phyloP scores from a whole-genome alignment of 2,113 vertebrate genomes.

The Cichladusa arquata region DNA sequence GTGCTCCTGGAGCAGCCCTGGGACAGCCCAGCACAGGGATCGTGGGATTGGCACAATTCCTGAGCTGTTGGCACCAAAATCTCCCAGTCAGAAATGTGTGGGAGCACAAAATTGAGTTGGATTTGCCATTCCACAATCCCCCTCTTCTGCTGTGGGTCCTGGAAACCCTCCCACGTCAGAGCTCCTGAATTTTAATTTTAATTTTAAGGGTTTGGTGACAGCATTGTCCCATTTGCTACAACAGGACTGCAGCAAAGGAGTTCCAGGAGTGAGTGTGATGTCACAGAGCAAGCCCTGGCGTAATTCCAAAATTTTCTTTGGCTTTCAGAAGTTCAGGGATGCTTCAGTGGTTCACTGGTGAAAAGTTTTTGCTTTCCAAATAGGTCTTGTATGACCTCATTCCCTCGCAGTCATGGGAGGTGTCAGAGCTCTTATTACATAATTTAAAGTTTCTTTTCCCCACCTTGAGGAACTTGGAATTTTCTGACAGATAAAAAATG shows the following conservation, averaged over 20 bases:
- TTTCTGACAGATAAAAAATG: slow-evolving; percentile 11
- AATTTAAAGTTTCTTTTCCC: neutral
- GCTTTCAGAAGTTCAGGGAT: neutral
- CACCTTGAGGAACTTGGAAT: slow-evolving; percentile 38
- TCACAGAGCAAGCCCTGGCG: neutral
- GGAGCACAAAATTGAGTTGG: accelerated
- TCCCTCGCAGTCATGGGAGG: neutral
- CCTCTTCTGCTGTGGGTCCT: neutral
- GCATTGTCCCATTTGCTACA: neutral
- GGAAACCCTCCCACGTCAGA: neutral
- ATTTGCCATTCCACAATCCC: neutral
- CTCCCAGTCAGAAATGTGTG: neutral
- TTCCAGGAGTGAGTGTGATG: neutral
- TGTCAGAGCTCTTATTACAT: neutral
- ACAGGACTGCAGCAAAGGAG: neutral
- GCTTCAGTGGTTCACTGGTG: neutral
- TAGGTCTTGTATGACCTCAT: neutral
- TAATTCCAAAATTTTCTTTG: slow-evolving; percentile 27
- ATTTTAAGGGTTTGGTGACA: neutral
- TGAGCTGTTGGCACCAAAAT: neutral
- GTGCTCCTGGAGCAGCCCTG: neutral
- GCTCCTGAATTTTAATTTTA: neutral
- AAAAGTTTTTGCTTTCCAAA: slow-evolving; percentile 46
- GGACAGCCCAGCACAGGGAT: neutral
- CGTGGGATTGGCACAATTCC: neutral